A percentile compares a stretch with the other conserved stretches of the same genome.
phyloP scores from a whole-genome alignment of 2,113 vertebrate genomes.

The Willisornis vidua region DNA sequence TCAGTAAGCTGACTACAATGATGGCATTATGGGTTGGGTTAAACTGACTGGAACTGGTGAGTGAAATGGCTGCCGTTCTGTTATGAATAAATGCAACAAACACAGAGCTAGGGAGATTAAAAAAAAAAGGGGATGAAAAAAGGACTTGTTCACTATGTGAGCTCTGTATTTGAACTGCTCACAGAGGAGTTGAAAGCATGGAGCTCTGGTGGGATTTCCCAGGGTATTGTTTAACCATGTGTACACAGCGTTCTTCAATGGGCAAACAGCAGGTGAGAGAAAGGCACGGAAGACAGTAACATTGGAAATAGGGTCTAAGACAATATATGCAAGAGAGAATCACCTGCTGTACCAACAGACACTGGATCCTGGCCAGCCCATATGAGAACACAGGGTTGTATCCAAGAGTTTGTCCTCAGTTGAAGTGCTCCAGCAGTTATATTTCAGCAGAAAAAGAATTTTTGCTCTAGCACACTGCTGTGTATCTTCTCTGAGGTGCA shows the following conservation, averaged over 20 bases:
- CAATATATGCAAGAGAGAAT: background rate
- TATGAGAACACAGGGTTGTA: background rate
- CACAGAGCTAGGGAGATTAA: background rate
- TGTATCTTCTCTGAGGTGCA: background rate
- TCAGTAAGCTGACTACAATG: conserved; percentile 46
- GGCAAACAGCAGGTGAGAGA: background rate
- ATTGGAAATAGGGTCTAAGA: background rate
- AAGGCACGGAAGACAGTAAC: background rate
- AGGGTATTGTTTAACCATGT: background rate
- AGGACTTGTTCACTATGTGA: background rate
- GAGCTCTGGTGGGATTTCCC: conserved; percentile 23
- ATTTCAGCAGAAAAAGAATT: background rate
- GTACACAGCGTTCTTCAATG: background rate
- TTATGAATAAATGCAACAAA: background rate
- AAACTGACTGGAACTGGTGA: conserved; percentile 30
- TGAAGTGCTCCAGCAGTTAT: background rate
- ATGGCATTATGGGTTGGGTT: conserved; percentile 29
- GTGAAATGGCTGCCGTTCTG: conserved; percentile 27
- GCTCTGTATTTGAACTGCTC: background rate
- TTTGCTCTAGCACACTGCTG: background rate
- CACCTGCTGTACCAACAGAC: background rate
- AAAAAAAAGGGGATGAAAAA: background rate
- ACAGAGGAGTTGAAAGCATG: background rate
- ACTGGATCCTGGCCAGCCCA: background rate
- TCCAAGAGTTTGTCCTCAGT: background rate